Evolutionary conservation across 2,113 vertebrate species (phyloP), one percentile per base, ranked within the genome.

Genomic region (Nibea albiflora): DNA sequence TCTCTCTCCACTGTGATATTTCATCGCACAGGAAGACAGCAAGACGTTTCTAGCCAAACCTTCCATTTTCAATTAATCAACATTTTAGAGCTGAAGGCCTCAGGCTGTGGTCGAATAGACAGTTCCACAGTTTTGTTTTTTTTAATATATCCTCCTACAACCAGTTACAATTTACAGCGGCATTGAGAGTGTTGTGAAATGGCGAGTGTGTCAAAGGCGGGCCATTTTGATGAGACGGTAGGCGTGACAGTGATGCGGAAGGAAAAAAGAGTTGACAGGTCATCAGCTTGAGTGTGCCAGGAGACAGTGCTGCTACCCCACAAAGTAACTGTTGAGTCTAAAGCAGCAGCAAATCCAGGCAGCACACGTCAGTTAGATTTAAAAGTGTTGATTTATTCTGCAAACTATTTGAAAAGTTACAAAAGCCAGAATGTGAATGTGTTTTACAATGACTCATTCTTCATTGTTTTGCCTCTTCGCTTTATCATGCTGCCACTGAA

Each of bases 381-480:
- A 39, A 9, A 9, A 46, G 4, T 67, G 17, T 35, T 15, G 44
- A 49, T 49, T 42, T 44, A 26, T 35, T 19, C 0, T 22, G 20
- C 20, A 57, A 46, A 70, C 15, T 46, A 65, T 39, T 39, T 39
- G 11, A 50, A 69, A 49, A 28, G 16, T 44, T 69, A 17, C 8
- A 17, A n/a, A 22, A 64, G 9, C 44, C 35, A 8, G 35, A 39
- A 39, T 39, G 35, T 39, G 35, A 39, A 39, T 39, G 35, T 39
- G 35, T 39, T 39, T 39, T 39, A 70, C 12, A 31, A 7, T 28
- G 26, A 54, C 6, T 11, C 7, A 7, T 50, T 44, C 17, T 42
- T 56, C 6, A 58, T 52, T 53, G 52, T 63, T 73, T 62, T 42
- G 47, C 11, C 22, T 28, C 64, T 72, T 72, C 50, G 35, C 22